Conservation (phyloP, 2,113 vertebrate species). For the Eudyptes chrysolophus region DNA sequence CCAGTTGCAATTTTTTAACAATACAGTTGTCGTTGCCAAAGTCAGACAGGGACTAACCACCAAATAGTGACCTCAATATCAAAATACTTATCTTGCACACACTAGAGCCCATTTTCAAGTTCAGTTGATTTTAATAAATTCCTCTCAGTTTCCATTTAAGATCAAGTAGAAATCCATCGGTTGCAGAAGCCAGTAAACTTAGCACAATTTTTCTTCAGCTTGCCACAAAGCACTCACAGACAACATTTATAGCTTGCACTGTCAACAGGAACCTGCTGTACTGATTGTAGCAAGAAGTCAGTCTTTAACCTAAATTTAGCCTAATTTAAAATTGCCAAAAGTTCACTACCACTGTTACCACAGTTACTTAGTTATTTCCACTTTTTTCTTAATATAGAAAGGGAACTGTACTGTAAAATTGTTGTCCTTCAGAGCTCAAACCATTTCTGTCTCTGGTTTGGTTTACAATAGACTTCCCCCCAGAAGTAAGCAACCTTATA, state of each 20-base stretch:
- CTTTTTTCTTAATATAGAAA: neutral
- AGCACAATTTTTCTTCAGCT: neutral
- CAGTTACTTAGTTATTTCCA: neutral
- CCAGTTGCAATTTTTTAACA: neutral
- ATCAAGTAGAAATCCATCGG: neutral
- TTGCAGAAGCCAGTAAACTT: neutral
- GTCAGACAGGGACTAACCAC: neutral
- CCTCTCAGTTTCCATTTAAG: neutral
- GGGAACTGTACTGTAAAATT: neutral
- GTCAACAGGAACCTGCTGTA: neutral
- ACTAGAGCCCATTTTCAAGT: neutral
- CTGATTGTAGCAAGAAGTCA: neutral
- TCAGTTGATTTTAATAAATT: neutral
- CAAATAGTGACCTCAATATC: neutral
- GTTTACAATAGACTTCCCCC: neutral
- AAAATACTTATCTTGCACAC: neutral
- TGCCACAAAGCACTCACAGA: neutral
- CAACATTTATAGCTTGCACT: neutral
- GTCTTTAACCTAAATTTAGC: neutral
- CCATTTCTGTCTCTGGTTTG: neutral
- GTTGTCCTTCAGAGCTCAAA: neutral
- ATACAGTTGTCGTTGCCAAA: neutral
- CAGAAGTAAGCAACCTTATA: neutral
- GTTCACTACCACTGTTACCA: neutral
- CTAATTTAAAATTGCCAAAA: neutral